Evolutionary conservation across 1,140 invertebrate species (phyloP), one percentile per base, ranked within the genome.

Genomic region (Leptonema lineaticorne): DNA sequence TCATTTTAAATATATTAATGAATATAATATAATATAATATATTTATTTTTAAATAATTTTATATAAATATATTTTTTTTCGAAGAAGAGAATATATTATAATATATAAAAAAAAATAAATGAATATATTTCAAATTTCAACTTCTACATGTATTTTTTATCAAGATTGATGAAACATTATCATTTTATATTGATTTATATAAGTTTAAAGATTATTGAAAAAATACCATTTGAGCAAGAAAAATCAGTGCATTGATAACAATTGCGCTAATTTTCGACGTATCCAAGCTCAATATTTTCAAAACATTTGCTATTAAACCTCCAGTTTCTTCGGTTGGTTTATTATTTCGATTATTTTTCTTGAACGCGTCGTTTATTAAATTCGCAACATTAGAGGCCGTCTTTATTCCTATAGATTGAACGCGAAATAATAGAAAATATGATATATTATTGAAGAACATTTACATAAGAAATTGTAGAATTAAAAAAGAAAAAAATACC

Each of bases 171-270:
- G n/a, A n/a, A n/a, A n/a, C n/a, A n/a, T n/a, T n/a, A n/a, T n/a
- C n/a, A n/a, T n/a, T n/a, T n/a, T n/a, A n/a, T n/a, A n/a, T n/a
- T n/a, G n/a, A n/a, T n/a, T n/a, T n/a, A n/a, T n/a, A n/a, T n/a
- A n/a, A n/a, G n/a, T n/a, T n/a, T n/a, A n/a, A n/a, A n/a, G n/a
- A n/a, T n/a, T n/a, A n/a, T n/a, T n/a, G n/a, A n/a, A n/a, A n/a
- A n/a, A n/a, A n/a, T 80, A 92, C 91, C 86, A 92, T 83, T 82
- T 93, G 90, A 1, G 91, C 90, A n/a, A 94, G 81, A 77, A 92
- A 92, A 63, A 93, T 87, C 5, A 93, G 81, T 11, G 88, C 89
- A 77, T 94, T 94, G 1, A 94, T 79, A 0, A 90, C 90, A 46
- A 93, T 87, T 0, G 91, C 90, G 26, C 89, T 87, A 18, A 93